These are phyloP conservation scores for Brevimyrus niger DNA, from an alignment of 2,113 vertebrate species.

Conservation along the genomic window DNA sequence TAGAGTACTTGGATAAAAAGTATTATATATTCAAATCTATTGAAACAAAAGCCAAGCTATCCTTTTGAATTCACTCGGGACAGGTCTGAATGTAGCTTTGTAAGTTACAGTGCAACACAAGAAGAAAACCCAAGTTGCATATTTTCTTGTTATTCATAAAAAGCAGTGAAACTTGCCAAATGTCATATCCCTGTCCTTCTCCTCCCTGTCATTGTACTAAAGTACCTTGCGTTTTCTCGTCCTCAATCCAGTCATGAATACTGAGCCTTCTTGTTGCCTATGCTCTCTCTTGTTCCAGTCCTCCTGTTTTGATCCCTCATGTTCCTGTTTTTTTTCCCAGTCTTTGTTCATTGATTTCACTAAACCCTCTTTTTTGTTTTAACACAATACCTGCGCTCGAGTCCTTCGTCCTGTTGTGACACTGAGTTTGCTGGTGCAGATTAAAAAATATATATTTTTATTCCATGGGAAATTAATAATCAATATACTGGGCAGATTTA, in stretches of 20 bases:
- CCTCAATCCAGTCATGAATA: too few relatives aligned
- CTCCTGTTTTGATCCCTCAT: too few relatives aligned
- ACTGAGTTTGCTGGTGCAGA: neutral
- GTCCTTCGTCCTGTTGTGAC: too few relatives aligned
- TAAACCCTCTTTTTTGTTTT: too few relatives aligned
- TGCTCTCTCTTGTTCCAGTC: too few relatives aligned
- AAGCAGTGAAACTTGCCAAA: neutral
- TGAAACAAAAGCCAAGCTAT: neutral
- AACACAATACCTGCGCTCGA: too few relatives aligned
- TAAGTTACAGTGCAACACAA: neutral
- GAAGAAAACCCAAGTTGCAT: neutral
- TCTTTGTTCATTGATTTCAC: too few relatives aligned
- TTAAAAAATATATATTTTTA: neutral
- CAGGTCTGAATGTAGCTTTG: neutral
- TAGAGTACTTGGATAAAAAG: neutral
- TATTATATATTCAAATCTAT: neutral
- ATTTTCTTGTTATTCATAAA: neutral
- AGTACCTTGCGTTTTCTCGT: too few relatives aligned
- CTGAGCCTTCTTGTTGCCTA: too few relatives aligned
- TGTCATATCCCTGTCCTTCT: too few relatives aligned
- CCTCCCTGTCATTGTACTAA: too few relatives aligned
- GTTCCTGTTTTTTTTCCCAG: too few relatives aligned
- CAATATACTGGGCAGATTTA: neutral
- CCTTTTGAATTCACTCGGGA: neutral
- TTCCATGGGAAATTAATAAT: neutral